A percentile compares a stretch with the other conserved stretches of the same genome.
Conservation (phyloP, 2,888 invertebrate species). For the Ophion ventricosus region DNA sequence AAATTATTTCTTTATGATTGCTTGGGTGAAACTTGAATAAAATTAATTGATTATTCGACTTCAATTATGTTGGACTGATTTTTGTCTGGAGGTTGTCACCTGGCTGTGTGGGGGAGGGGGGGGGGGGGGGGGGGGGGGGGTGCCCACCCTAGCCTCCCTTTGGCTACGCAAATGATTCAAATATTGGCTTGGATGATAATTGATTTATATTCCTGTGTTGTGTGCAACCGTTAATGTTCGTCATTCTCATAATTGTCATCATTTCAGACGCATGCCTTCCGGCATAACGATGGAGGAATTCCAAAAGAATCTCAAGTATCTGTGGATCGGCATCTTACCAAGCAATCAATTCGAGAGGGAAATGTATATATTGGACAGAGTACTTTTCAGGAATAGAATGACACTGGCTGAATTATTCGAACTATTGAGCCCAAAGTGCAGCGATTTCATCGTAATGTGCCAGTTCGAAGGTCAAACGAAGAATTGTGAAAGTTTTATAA, state of each 20-base stretch:
- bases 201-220: not conserved
- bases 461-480: slow-evolving; percentile 68
- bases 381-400: slow-evolving; percentile 68
- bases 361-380: slow-evolving; percentile 65
- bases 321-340: slow-evolving; percentile 69
- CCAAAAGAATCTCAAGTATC: slow-evolving; percentile 64
- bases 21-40: no score
- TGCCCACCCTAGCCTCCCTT: no score
- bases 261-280: slow-evolving; percentile 67
- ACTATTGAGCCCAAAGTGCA: slow-evolving; percentile 70
- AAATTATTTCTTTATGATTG: no score
- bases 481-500: slow-evolving; percentile 69
- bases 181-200: not conserved
- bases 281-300: slow-evolving; percentile 66
- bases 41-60: no score
- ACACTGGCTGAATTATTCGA: slow-evolving; percentile 69
- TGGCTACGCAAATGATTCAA: no score
- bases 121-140: no score
- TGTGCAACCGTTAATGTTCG: no score
- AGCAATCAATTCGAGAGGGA: slow-evolving; percentile 66
- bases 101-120: no score
- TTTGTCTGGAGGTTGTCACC: no score
- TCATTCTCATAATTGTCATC: not conserved
- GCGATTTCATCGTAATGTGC: slow-evolving; percentile 72
- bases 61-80: no score